Base-by-base conservation (phyloP, 1,140 invertebrate genomes). In the Scaptomyza montana region DNA sequence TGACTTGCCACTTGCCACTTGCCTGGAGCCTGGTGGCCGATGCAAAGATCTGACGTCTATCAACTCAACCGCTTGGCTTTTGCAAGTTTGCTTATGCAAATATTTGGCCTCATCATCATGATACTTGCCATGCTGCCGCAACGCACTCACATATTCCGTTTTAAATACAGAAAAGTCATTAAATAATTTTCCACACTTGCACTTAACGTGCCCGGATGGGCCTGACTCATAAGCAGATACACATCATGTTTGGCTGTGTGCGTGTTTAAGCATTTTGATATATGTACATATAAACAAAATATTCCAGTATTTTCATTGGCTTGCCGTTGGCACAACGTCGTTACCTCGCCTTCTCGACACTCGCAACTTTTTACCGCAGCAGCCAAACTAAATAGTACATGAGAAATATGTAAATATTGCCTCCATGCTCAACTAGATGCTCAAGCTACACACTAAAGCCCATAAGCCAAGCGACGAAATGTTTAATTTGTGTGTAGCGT, bases 111-210 rank as follows among this genome's bases (percentile, higher is more conserved):
- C 70, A 70, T 69, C 74, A 71, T 60, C 69, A 47, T 43, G 21
- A 62, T 46, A 53, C 73, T 71, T 43, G 41, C 54, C 61, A 51
- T 63, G 56, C 41, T 41, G 80, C 80, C 78, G 49, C 78, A 90
- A 80, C 80, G 59, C 78, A 90, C 86, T 82, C 70, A 82, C 74
- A 69, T 80, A 90, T 90, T 90, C 86, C 87, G 87, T 90, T 90
- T 90, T 70, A 82, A 87, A 86, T 90, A 86, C 87, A 75, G 84
- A 90, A 90, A 90, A 90, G 81, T 87, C 87, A 90, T 90, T 90
- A 90, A 90, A 90, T 87, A 86, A 90, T 90, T 90, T 90, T 87
- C 81, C 78, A 90, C 82, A 90, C 74, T 90, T 90, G 80, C 85
- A 85, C 85, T 89, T 89, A 79, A 87, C 63, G 72, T 85, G 55